Evolutionary conservation across 2,888 invertebrate species (phyloP).

Genomic region (Rhamphomyia laevipes): DNA sequence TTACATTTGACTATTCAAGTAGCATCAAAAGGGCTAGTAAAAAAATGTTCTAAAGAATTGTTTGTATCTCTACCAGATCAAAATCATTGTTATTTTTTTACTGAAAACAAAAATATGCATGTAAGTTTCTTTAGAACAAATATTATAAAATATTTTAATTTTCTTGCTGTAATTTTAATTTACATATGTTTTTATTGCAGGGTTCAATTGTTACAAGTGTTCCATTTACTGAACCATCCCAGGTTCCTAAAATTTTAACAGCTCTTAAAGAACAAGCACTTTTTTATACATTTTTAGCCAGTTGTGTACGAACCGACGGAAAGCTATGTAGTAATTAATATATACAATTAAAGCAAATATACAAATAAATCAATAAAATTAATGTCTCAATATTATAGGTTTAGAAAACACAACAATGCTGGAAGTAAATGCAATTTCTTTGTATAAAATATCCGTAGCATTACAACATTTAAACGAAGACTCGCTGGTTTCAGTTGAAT

Average conservation of each 20-base stretch:
- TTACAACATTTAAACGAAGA: constrained; percentile 89
- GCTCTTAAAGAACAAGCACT: constrained; percentile 80
- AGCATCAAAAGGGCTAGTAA: constrained; percentile 60
- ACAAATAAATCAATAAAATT: background rate
- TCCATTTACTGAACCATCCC: constrained; percentile 88
- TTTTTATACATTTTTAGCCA: constrained; percentile 78
- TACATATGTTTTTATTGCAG: constrained; percentile 14
- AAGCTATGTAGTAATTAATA: constrained; percentile 52
- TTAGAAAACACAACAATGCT: constrained; percentile 52
- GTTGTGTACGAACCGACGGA: constrained; percentile 74
- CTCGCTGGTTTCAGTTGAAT: constrained; percentile 83
- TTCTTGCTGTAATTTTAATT: background rate
- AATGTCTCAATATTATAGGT: background rate
- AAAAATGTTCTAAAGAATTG: constrained; percentile 65
- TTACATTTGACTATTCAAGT: constrained; percentile 62
- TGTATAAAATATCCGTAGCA: constrained; percentile 79
- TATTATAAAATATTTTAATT: background rate
- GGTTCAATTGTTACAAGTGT: constrained; percentile 46
- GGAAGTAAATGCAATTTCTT: constrained; percentile 81
- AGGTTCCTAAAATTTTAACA: constrained; percentile 77
- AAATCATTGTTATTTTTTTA: constrained; percentile 87
- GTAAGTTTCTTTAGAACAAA: constrained; percentile 49
- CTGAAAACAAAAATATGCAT: constrained; percentile 63
- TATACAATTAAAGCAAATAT: background rate
- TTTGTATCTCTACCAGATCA: constrained; percentile 88